Evolutionary conservation across 1,140 invertebrate species (phyloP).

Genomic region (Brachionus angularis): DNA sequence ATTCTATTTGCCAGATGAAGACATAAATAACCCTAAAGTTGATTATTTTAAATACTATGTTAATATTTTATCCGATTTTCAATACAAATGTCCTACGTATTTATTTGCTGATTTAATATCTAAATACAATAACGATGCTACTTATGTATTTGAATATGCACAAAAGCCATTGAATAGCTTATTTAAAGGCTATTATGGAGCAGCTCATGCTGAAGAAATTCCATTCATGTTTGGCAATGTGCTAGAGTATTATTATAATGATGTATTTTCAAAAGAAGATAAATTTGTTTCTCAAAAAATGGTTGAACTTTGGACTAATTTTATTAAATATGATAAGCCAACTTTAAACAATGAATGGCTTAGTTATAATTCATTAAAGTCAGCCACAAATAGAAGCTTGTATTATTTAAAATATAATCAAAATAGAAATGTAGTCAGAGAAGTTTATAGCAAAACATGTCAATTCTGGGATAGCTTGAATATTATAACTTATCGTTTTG

Average conservation of each 20-base stretch:
- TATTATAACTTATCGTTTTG: too few species aligned
- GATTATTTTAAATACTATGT: background rate
- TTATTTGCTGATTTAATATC: constrained; percentile 83
- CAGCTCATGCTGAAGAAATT: constrained; percentile 51
- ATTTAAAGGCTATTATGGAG: constrained; percentile 44
- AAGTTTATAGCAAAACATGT: too few species aligned
- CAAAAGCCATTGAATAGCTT: constrained; percentile 60
- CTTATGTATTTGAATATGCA: constrained; percentile 90
- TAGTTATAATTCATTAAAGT: too few species aligned
- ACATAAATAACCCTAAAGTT: background rate
- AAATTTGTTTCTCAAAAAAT: constrained; percentile 46
- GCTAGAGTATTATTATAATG: background rate
- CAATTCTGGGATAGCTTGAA: too few species aligned
- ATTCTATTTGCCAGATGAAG: background rate
- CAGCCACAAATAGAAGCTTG: too few species aligned
- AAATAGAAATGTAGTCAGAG: too few species aligned
- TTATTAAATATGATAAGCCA: constrained; percentile 46
- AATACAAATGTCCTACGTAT: constrained; percentile 90
- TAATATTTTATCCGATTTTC: constrained; percentile 84
- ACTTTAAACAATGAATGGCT: background rate
- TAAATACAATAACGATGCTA: constrained; percentile 59
- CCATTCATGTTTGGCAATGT: constrained; percentile 49
- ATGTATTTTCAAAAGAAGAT: constrained; percentile 43
- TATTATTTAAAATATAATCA: too few species aligned
- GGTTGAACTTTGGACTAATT: constrained; percentile 50